Conservation (phyloP, 2,113 vertebrate species). For the Microtus richardsoni region DNA sequence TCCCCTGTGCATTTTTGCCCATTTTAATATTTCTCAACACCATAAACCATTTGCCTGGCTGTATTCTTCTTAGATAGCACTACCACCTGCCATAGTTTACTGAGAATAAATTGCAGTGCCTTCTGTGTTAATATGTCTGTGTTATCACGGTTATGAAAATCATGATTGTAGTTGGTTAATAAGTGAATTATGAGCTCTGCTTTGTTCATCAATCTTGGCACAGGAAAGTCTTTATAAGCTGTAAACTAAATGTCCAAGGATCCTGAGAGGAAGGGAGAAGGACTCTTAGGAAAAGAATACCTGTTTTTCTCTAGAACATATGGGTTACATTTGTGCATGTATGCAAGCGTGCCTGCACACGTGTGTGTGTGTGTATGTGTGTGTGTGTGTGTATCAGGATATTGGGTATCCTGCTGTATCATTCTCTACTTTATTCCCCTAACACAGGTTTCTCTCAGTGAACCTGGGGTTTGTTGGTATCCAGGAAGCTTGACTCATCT, state of each 20-base stretch:
- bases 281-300: neutral
- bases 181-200: conserved; percentile 78
- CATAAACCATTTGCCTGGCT: conserved; percentile 76
- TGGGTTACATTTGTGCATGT: neutral
- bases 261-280: conserved; percentile 53
- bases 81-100: conserved; percentile 82
- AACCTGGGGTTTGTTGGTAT: neutral
- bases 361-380: neutral
- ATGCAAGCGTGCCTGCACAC: too few relatives aligned
- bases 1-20: conserved; percentile 78
- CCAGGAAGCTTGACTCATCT: neutral
- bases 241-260: conserved; percentile 60
- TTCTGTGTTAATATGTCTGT: conserved; percentile 82
- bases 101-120: conserved; percentile 75
- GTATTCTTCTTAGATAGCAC: conserved; percentile 78
- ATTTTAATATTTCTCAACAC: conserved; percentile 78
- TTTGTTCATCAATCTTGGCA: conserved; percentile 71
- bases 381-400: neutral
- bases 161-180: conserved; percentile 78
- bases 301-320: neutral
- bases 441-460: neutral
- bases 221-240: conserved; percentile 71
- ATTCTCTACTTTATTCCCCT: neutral
- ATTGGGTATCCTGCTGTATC: neutral
- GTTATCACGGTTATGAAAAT: conserved; percentile 81